Evolutionary conservation across 2,888 invertebrate genomes (phyloP), one percentile per base, ranked within the genome.

Genomic region (Cataglyphis rosenhaueri): DNA sequence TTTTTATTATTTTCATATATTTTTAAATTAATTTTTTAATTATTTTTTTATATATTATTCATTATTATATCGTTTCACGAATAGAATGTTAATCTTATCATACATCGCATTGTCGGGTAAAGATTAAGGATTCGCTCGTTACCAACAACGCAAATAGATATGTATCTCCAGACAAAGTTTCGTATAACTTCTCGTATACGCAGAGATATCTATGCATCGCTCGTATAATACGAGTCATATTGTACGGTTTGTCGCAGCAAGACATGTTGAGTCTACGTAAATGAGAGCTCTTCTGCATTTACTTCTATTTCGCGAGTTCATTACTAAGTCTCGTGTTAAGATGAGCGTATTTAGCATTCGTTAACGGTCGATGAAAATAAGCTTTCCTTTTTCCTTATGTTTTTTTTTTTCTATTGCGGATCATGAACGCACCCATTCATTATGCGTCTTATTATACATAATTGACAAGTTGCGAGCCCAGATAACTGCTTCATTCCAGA

Each of bases 181-280:
- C 21, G 32, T 32, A 12, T 38, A 55, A 15, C 62, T 62, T 10
- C 32, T 32, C 21, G 48, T n/a, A 55, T 18, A 18, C 29, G 57
- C 21, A 29, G n/a, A 21, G n/a, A 41, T 66, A 66, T 35, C 35
- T 35, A 35, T 65, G 48, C 66, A 35, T 65, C 81, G 59, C 29
- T 82, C 76, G 44, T 68, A 68, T 68, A 68, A 78, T 68, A 59
- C 44, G 59, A 68, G 68, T 55, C 81, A 66, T 82, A 88, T 88
- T 87, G 85, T 88, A 88, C 85, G 87, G 86, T 88, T 87, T 88
- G 88, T 88, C 87, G 88, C 88, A 87, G 81, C 86, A 87, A 89
- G 85, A 87, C 82, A 87, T 12, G 29, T 81, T 85, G 66, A 84
- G 83, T 83, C 88, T 83, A 84, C 85, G 86, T 84, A 89, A 85